Evolutionary conservation across 2,797 vertebrate species (phyloP), one percentile per base, ranked within the genome.

Genomic region (Molossus molossus): DNA sequence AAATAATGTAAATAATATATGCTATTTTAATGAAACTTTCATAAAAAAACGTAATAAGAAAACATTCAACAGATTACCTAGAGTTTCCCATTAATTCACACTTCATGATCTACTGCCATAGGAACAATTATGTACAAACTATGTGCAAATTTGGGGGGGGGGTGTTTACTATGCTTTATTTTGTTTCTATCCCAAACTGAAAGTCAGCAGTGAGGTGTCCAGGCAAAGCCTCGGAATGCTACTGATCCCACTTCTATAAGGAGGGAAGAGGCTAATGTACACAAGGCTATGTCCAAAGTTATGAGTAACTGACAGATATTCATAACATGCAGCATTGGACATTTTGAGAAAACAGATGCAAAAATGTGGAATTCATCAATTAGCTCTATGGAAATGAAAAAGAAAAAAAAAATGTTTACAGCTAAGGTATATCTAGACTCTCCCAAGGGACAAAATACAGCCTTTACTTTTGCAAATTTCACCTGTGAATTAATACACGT

Each of bases 131-230:
- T 57, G 60, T 20, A 58, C 23, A 94, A 72, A 29, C 18, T 1
- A 58, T 62, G 5, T 67, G 48, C 75, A 18, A 50, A 72, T 67
- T 55, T 23, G 10, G 69, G 9, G 4, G 4, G 18, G 15, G n/a
- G 70, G 25, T 94, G 20, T 50, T 83, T 79, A 18, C 0, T 40
- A 77, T 82, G 10, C 25, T 65, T 93, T 91, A 6, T 20, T 40
- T 0, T 57, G 27, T 96, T 97, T 97, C 65, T 97, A 96, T 77
- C 85, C 81, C 80, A 88, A 57, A 55, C 86, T 96, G 94, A 97
- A 98, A 91, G 77, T 86, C 70, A 97, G 86, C 90, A 97, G 91
- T 77, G 88, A 92, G 45, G 62, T 4, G 8, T 40, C 33, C 37
- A 1, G 0, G 48, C 18, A 53, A 33, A 62, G 11, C 72, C 33